Evolutionary conservation across 2,113 vertebrate species (phyloP).

Genomic region (Myrmecobius fasciatus): DNA sequence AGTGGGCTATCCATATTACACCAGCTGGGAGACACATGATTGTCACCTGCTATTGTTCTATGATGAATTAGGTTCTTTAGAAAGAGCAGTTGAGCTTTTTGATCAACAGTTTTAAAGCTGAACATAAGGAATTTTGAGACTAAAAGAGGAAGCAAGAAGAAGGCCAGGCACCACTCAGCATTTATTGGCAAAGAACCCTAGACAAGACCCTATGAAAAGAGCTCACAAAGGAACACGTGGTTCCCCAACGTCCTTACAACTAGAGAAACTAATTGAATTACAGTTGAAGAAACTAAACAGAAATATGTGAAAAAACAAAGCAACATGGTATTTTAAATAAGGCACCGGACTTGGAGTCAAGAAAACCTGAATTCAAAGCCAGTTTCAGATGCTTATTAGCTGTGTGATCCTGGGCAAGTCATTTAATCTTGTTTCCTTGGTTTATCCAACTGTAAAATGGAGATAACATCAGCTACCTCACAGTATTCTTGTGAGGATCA

Average conservation of each 20-base stretch:
- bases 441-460: neutral
- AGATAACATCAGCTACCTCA: neutral
- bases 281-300: neutral
- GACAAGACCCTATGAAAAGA: neutral
- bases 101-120: neutral
- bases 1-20: neutral
- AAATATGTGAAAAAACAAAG: neutral
- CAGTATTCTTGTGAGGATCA: neutral
- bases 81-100: neutral
- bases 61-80: neutral
- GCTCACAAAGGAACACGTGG: neutral
- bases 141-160: neutral
- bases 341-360: neutral
- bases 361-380: neutral
- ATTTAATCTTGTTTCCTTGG: neutral
- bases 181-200: neutral
- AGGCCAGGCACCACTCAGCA: neutral
- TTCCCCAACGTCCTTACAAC: neutral
- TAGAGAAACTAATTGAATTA: neutral
- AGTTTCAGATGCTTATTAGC: neutral
- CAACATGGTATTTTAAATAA: neutral
- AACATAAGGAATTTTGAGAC: neutral
- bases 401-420: neutral
- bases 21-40: neutral
- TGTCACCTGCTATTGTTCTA: neutral